These are phyloP conservation scores for Oscheius sp. DNA, from an alignment of 2,888 invertebrate genomes.

Conservation along the genomic window DNA sequence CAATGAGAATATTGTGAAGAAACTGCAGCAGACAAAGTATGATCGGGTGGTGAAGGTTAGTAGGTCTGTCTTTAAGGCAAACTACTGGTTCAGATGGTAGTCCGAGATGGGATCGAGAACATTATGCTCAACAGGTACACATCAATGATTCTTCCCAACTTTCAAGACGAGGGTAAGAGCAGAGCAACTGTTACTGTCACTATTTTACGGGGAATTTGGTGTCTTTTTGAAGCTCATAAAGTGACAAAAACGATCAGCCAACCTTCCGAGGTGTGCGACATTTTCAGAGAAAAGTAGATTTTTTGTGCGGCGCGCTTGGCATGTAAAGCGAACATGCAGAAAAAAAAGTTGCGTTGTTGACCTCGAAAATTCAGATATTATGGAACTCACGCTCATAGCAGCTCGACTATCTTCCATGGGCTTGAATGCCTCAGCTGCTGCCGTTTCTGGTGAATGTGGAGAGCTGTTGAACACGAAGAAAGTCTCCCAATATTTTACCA, in stretches of 20 bases:
- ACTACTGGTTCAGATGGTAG: neutral
- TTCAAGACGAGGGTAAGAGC: slow-evolving; percentile 9
- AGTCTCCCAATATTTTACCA: slow-evolving; percentile 11
- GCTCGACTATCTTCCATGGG: slow-evolving; percentile 17
- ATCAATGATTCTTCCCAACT: slow-evolving; percentile 17
- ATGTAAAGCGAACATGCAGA: too few species aligned
- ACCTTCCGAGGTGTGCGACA: too few species aligned
- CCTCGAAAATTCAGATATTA: slow-evolving; percentile 3
- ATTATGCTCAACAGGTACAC: slow-evolving; percentile 14
- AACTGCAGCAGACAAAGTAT: slow-evolving; percentile 24
- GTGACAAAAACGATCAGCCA: too few species aligned
- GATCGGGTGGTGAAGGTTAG: slow-evolving; percentile 20
- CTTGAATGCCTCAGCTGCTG: slow-evolving; percentile 22
- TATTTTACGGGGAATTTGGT: too few species aligned
- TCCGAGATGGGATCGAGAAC: slow-evolving; percentile 17
- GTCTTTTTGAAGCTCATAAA: too few species aligned
- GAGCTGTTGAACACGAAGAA: slow-evolving; percentile 11
- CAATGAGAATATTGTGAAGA: slow-evolving; percentile 10
- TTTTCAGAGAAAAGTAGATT: too few species aligned
- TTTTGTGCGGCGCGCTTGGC: too few species aligned
- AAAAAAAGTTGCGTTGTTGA: too few species aligned
- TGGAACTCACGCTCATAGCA: slow-evolving; percentile 13
- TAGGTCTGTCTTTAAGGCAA: neutral
- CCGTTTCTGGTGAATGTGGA: slow-evolving; percentile 27
- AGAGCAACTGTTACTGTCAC: too few species aligned